A percentile compares a stretch with the other conserved stretches of the same genome.
These are phyloP conservation scores for Platycheirus rosarum DNA, from an alignment of 2,888 invertebrate genomes.

Conservation along the genomic window DNA sequence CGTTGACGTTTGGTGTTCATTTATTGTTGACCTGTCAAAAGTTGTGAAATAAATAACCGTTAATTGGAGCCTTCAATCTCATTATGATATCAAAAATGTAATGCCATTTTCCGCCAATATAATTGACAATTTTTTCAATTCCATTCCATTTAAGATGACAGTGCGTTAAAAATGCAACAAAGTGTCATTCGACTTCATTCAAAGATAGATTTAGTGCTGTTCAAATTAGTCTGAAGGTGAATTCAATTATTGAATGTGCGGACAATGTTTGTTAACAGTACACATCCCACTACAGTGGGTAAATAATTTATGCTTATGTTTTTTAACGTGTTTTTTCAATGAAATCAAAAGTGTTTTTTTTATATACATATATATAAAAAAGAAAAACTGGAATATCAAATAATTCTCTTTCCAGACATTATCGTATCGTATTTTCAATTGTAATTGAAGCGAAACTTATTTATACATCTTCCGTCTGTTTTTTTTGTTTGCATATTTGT, in stretches of 20 bases:
- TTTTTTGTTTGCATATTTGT: conserved; percentile 65
- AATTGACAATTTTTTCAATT: conserved; percentile 14
- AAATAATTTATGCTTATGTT: no score
- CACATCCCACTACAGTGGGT: conserved; percentile 23
- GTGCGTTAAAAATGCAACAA: no score
- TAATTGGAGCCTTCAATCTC: conserved; percentile 26
- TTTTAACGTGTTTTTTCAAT: conserved; percentile 39
- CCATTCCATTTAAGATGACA: no score
- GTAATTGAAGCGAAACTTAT: conserved; percentile 67
- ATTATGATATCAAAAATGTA: conserved; percentile 42
- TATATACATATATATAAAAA: no score
- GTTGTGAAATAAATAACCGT: conserved; percentile 28
- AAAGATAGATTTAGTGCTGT: conserved; percentile 38
- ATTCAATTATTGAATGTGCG: conserved; percentile 64
- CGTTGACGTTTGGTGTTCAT: conserved; percentile 24
- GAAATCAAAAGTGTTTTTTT: conserved; percentile 69
- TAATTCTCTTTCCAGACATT: conserved; percentile 51
- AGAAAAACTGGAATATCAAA: conserved; percentile 51
- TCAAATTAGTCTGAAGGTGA: conserved; percentile 63
- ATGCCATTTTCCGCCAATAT: conserved; percentile 36
- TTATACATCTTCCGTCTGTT: conserved; percentile 33
- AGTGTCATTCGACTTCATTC: conserved; percentile 32
- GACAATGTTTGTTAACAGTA: conserved; percentile 35
- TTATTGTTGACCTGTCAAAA: conserved; percentile 20
- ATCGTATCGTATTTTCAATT: conserved; percentile 57